These are phyloP conservation scores for Manacus vitellinus DNA, from an alignment of 2,113 vertebrate species.

Conservation along the genomic window DNA sequence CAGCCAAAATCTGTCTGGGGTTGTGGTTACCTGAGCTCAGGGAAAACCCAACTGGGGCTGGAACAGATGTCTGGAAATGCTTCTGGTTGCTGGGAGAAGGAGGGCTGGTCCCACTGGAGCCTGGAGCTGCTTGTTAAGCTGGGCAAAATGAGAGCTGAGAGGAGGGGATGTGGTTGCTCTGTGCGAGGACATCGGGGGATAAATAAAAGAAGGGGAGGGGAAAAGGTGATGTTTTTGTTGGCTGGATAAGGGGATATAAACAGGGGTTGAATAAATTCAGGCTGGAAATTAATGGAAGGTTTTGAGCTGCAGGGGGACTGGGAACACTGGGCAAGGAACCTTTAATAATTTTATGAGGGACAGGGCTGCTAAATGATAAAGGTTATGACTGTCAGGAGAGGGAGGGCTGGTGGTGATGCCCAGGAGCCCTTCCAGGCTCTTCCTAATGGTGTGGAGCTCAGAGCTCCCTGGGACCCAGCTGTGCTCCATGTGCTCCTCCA, in stretches of 20 bases:
- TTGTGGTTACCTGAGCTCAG: neutral
- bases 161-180: neutral
- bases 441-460: neutral
- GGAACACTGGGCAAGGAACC: neutral
- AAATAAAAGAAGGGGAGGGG: neutral
- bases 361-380: neutral
- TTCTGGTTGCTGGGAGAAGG: rapidly evolving
- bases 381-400: rapidly evolving
- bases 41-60: neutral
- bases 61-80: neutral
- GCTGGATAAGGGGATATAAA: neutral
- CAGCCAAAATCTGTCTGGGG: neutral
- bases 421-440: neutral
- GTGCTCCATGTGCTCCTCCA: neutral
- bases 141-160: neutral
- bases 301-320: neutral
- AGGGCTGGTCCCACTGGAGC: rapidly evolving
- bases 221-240: neutral
- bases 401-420: neutral
- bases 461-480: neutral
- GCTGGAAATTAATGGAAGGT: neutral
- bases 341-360: neutral
- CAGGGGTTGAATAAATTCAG: neutral
- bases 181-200: rapidly evolving
- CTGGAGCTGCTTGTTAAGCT: neutral